Base-by-base conservation (phyloP, 2,113 vertebrate genomes). In the Casuarius casuarius region DNA sequence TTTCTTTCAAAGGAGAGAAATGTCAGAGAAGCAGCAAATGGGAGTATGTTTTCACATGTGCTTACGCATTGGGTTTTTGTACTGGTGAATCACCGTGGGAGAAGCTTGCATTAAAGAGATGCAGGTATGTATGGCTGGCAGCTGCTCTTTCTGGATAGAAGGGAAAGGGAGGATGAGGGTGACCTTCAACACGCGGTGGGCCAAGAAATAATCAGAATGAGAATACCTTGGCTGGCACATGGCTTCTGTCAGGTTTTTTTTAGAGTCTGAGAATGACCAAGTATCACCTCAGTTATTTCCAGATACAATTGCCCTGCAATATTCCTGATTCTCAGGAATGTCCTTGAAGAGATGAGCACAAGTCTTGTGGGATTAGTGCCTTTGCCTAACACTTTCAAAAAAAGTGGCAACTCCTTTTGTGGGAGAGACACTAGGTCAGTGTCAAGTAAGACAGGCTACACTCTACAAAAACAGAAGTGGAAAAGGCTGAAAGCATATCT, bases 401-500 rank as follows among this genome's bases (percentile, higher is more conserved):
- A 23, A n/a, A 18, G 18, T 44, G 20, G 75, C 14, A 48, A 48
- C 29, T 48, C 66, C 42, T 68, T 68, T 68, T 68, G 46, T 33
- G 44, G 42, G 66, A 68, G 33, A 78, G 51, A 52, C 2, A 3
- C 9, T 9, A 35, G 73, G 14, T 9, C 54, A 77, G 7, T 12
- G 33, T 10, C 0, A 0, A 77, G 10, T 9, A 46, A 63, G 8
- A n/a, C 10, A 26, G 8, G 21, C 42, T 23, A 91, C 21, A 82
- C 5, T 40, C 18, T 67, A 42, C 6, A 22, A 59, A 75, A 82
- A 4, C 58, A 48, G 51, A 78, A 75, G 4, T 7, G 9, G 7
- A 61, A 82, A 46, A 31, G 42, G 29, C 31, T 68, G 33, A 59
- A 14, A 28, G 29, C 10, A 4, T 74, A 7, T 76, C 49, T 33